Evolutionary conservation across 1,140 invertebrate genomes (phyloP).

Genomic region (Eupeodes corollae): DNA sequence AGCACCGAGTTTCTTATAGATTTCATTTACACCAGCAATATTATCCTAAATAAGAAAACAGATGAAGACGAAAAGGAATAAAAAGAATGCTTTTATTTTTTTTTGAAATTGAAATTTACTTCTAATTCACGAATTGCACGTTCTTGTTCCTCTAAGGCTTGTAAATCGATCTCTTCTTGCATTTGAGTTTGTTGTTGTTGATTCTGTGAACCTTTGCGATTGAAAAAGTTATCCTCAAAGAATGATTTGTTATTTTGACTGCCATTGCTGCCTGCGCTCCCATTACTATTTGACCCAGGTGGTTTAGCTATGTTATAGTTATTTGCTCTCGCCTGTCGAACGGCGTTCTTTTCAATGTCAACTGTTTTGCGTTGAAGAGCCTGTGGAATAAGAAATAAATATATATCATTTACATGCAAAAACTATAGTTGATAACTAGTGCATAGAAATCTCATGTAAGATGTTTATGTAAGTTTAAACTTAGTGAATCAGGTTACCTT

Average conservation of each 20-base stretch:
- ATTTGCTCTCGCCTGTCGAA: constrained; percentile 30
- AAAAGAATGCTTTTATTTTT: constrained; percentile 2
- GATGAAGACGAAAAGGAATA: background rate
- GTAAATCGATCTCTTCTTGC: constrained; percentile 72
- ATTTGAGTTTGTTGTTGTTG: constrained; percentile 54
- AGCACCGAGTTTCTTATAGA: constrained; percentile 94
- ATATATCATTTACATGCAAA: no score
- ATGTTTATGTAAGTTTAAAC: no score
- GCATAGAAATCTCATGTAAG: no score
- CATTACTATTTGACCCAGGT: constrained; percentile 23
- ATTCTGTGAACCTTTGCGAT: constrained; percentile 32
- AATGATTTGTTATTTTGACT: constrained; percentile 26
- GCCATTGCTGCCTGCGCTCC: constrained; percentile 12
- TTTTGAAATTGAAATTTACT: constrained; percentile 45
- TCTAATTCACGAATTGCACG: constrained; percentile 80
- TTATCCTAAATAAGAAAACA: constrained; percentile 55
- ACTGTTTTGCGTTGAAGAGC: constrained; percentile 35
- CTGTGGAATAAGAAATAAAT: constrained; percentile 14
- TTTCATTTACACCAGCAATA: constrained; percentile 93
- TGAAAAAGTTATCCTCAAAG: constrained; percentile 34
- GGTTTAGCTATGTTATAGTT: constrained; percentile 31
- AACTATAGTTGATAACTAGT: no score
- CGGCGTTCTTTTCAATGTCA: constrained; percentile 32
- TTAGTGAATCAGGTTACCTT: no score
- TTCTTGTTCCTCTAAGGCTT: constrained; percentile 80